Evolutionary conservation across 2,113 vertebrate genomes (phyloP).

Genomic region (Malurus cyaneus): DNA sequence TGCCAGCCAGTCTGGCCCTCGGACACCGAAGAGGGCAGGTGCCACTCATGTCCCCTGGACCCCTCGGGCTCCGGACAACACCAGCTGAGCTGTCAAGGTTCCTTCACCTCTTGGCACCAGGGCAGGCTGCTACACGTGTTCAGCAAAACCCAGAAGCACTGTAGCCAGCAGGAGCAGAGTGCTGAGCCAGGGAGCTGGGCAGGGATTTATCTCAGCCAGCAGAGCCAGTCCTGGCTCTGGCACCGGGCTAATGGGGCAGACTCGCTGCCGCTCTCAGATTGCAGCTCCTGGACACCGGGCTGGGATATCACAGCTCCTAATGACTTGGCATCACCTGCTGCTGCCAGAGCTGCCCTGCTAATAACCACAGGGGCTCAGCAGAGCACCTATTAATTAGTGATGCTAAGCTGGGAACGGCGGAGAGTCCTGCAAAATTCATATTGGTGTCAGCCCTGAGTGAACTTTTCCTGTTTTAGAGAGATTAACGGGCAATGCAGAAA

Average conservation of each 20-base stretch:
- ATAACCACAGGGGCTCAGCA: not conserved
- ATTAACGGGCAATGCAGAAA: not conserved
- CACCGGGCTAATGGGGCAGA: not conserved
- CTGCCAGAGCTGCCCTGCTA: not conserved
- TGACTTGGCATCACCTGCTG: not conserved
- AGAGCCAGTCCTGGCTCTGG: not conserved
- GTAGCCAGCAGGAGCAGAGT: not conserved
- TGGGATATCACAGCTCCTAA: not conserved
- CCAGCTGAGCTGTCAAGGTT: not conserved
- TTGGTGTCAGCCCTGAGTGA: not conserved
- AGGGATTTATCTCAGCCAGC: not conserved
- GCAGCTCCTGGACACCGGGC: not conserved
- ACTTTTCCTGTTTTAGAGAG: not conserved
- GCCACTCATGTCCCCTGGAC: rapidly evolving
- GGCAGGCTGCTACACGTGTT: not conserved
- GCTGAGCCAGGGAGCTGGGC: not conserved
- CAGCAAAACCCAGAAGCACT: not conserved
- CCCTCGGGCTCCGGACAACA: not conserved
- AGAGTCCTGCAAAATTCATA: not conserved
- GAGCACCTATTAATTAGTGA: not conserved
- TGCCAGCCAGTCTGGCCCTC: not conserved
- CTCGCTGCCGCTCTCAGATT: not conserved
- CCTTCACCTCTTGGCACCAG: not conserved
- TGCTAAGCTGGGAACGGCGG: not conserved
- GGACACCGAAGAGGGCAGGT: not conserved